phyloP scores from a whole-genome alignment of 2,888 invertebrate genomes.

The Oscheius onirici region DNA sequence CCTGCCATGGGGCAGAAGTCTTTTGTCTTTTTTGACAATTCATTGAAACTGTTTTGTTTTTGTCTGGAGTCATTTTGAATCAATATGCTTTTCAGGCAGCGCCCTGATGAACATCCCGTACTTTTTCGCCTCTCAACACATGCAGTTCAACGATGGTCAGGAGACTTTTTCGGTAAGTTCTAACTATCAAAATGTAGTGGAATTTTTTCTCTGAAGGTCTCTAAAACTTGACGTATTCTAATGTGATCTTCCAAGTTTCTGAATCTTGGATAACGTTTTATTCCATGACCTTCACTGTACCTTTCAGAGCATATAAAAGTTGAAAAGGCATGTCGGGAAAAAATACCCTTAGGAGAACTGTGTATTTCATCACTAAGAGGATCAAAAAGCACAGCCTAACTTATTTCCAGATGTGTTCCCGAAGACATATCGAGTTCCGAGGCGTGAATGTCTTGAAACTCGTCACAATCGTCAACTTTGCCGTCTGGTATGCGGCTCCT shows the following conservation, averaged over 20 bases:
- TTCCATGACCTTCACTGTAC: no score
- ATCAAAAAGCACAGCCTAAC: no score
- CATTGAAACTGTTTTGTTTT: neutral
- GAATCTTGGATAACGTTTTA: no score
- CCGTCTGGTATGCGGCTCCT: slow-evolving; percentile 72
- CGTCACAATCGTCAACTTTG: slow-evolving; percentile 63
- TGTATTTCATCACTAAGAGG: no score
- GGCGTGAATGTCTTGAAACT: slow-evolving; percentile 65
- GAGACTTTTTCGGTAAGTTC: slow-evolving; percentile 49
- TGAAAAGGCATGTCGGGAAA: no score
- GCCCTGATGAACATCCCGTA: slow-evolving; percentile 67
- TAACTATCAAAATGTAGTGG: no score
- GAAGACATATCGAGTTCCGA: slow-evolving; percentile 48
- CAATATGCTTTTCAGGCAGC: slow-evolving; percentile 36
- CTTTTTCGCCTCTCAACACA: slow-evolving; percentile 61
- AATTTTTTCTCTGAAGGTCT: no score
- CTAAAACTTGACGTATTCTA: no score
- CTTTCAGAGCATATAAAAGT: no score
- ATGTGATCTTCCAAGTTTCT: no score
- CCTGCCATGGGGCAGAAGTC: neutral
- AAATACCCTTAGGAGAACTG: no score
- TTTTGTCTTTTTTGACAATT: neutral
- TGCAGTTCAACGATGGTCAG: slow-evolving; percentile 54
- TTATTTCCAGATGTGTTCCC: slow-evolving; percentile 58
- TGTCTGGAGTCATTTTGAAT: neutral